These are phyloP conservation scores for Vimba vimba DNA, from an alignment of 2,113 vertebrate species.

Conservation along the genomic window DNA sequence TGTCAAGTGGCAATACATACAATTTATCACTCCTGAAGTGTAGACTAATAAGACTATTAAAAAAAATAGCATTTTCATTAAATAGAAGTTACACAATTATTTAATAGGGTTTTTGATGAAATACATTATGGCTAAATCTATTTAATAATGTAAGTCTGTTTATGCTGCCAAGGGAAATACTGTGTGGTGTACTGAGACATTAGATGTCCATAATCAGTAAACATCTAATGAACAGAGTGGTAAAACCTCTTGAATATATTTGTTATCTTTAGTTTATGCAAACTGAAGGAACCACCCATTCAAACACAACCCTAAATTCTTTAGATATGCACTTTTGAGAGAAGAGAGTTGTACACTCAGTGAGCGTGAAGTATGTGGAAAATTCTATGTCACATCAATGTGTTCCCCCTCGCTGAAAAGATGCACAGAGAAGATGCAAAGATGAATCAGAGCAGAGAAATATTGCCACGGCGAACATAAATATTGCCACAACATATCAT, in stretches of 20 bases:
- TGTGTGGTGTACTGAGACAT: conserved; percentile 27
- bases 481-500: conserved; percentile 39
- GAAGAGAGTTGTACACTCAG: conserved; percentile 12
- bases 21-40: not conserved
- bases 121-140: conserved; percentile 58
- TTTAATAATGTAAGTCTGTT: conserved; percentile 68
- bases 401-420: conserved; percentile 28
- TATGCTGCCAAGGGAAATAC: conserved; percentile 62
- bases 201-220: conserved; percentile 9
- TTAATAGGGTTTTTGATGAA: conserved; percentile 43
- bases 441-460: conserved; percentile 42
- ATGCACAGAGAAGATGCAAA: conserved; percentile 39
- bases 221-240: conserved; percentile 48
- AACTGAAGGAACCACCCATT: conserved; percentile 4
- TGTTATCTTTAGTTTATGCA: conserved; percentile 46
- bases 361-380: conserved; percentile 33
- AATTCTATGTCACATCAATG: conserved; percentile 41
- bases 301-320: conserved; percentile 11
- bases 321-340: conserved; percentile 21
- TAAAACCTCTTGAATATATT: conserved; percentile 62
- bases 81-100: not conserved
- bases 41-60: not conserved
- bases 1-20: not conserved
- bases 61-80: not conserved
- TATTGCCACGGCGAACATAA: conserved; percentile 15